Evolutionary conservation across 2,888 invertebrate species (phyloP).

Genomic region (Oligia fasciuncula): DNA sequence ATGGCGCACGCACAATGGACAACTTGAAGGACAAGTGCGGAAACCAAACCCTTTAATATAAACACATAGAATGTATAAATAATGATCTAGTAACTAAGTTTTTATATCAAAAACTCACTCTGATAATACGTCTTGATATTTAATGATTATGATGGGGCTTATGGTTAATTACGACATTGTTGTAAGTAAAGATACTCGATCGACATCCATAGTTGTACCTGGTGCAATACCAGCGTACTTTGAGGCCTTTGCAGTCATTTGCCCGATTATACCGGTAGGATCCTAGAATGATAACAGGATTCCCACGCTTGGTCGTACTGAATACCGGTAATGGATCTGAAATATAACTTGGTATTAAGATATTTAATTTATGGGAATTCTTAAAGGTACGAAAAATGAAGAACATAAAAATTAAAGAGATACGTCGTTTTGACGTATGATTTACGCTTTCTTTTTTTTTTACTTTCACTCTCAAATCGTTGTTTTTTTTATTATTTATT

Average conservation of each 20-base stretch:
- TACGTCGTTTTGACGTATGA: too few relatives aligned
- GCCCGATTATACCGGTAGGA: conserved; percentile 42
- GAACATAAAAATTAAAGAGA: neutral
- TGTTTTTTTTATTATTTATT: neutral
- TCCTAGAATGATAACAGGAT: conserved; percentile 40
- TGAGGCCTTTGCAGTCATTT: conserved; percentile 25
- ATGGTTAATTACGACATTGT: conserved; percentile 31
- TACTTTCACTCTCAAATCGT: neutral
- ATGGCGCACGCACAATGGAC: too few relatives aligned
- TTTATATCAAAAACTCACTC: neutral
- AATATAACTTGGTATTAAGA: conserved; percentile 10
- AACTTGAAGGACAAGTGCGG: neutral
- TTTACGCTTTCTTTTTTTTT: neutral
- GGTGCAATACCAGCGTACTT: conserved; percentile 44
- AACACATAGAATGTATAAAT: neutral
- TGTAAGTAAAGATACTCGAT: conserved; percentile 30
- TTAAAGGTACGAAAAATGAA: neutral
- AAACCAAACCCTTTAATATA: neutral
- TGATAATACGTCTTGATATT: neutral
- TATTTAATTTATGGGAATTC: neutral
- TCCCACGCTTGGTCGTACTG: conserved; percentile 32
- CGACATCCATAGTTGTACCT: conserved; percentile 30
- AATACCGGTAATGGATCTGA: conserved; percentile 24
- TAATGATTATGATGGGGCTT: conserved; percentile 17
- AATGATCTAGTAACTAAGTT: too few relatives aligned